Percentiles rank a stretch among this genome's conserved stretches.
These are phyloP conservation scores for Scaptodrosophila lebanonensis DNA, from an alignment of 1,140 invertebrate genomes.

Conservation along the genomic window DNA sequence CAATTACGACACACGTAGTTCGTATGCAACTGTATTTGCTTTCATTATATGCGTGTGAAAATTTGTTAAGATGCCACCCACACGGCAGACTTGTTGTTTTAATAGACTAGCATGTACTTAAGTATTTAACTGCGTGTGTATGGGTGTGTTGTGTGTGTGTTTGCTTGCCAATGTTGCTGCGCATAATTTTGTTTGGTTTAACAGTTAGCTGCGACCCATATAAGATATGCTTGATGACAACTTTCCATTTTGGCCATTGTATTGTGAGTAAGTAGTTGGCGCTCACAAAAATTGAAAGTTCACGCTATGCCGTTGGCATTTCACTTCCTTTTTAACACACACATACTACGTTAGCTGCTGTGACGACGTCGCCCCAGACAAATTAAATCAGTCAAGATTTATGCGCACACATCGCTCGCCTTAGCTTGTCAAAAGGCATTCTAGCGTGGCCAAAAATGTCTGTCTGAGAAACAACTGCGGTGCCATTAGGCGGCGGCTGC, in stretches of 20 bases:
- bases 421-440: slow-evolving; percentile 36
- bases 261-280: slow-evolving; percentile 9
- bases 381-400: slow-evolving; percentile 33
- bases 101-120: slow-evolving; percentile 43
- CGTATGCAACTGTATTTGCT: slow-evolving; percentile 47
- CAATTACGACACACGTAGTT: neutral
- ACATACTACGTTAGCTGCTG: slow-evolving; percentile 20
- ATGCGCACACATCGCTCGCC: slow-evolving; percentile 18
- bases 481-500: too few relatives aligned
- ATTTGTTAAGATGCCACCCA: slow-evolving; percentile 25
- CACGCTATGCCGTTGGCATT: slow-evolving; percentile 36
- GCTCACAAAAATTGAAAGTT: slow-evolving; percentile 62
- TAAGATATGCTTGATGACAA: slow-evolving; percentile 43
- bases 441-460: slow-evolving; percentile 51
- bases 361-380: neutral
- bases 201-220: too few relatives aligned
- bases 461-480: too few relatives aligned
- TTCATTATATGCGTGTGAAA: slow-evolving; percentile 57
- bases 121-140: slow-evolving; percentile 12
- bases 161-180: slow-evolving; percentile 39
- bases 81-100: slow-evolving; percentile 19
- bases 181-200: slow-evolving; percentile 30
- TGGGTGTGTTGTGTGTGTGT: slow-evolving; percentile 8
- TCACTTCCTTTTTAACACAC: slow-evolving; percentile 62
- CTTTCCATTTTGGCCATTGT: slow-evolving; percentile 67